Evolutionary conservation across 2,888 invertebrate genomes (phyloP), one percentile per base, ranked within the genome.

Genomic region (Drosophila fulvimacula): DNA sequence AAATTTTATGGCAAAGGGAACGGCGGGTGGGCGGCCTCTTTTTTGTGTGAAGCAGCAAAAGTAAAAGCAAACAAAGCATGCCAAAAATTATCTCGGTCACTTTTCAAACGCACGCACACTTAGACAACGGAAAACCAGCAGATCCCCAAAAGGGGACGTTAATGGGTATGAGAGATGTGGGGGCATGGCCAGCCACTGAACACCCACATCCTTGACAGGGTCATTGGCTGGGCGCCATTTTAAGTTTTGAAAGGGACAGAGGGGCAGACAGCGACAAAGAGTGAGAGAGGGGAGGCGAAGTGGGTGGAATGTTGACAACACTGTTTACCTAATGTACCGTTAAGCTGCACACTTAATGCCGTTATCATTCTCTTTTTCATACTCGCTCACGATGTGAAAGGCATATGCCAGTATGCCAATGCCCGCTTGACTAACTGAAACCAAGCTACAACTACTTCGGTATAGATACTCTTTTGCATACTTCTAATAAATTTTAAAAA

Each of bases 271-370:
- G 24, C 3, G 15, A 27, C 15, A 44, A n/a, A 15, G 9, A 44
- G n/a, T 7, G 5, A 46, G n/a, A 4, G 44, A 15, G 53, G 5
- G 27, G 27, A n/a, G n/a, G n/a, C 9, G 11, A 11, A 19, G 4
- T 5, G 15, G 9, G 32, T 7, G 3, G 48, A 48, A 59, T 69
- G 85, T 80, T 82, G 82, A 82, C 86, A 82, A 74, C 76, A 81
- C 71, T 86, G 86, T 83, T 83, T 87, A 84, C 80, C 74, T 87
- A 85, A 85, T 87, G 87, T 87, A 87, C 87, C 87, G 84, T 84
- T 84, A 84, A 84, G 87, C 80, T 72, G 76, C 73, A 73, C 79
- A 79, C 82, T 84, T 84, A 76, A 84, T 81, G 84, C 72, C 81
- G 70, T 74, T 76, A 78, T 80, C 77, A 68, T 69, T 60, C 51